Evolutionary conservation across 2,888 invertebrate genomes (phyloP), one percentile per base, ranked within the genome.

Genomic region (Poecilobothrus nobilitatus): DNA sequence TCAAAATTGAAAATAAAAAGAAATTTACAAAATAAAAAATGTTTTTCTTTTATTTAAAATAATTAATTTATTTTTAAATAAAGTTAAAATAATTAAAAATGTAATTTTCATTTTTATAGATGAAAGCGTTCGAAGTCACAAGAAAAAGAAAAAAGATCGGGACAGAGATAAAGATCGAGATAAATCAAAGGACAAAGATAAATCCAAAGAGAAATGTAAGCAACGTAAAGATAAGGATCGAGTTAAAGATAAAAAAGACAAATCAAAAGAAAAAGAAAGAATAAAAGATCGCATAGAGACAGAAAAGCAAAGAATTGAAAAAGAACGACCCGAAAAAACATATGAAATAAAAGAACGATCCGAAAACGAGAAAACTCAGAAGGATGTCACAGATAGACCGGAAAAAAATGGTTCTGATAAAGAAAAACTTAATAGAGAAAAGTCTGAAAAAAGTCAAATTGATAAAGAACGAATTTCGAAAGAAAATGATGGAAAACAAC

Each of bases 111-210:
- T 21, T 22, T 22, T 65, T 65, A 2, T 18, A 65, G 65, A 65
- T n/a, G 65, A 65, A n/a, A n/a, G 9, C 9, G n/a, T 15, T 34
- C 34, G 65, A 18, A 77, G 76, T 72, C 80, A 80, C 69, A 81
- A 80, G 70, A 80, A 80, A 73, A 81, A 81, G 74, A 81, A 79
- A 71, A 81, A 79, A 75, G 78, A 81, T 71, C 77, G 73, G 9
- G 72, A 73, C 63, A 70, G 78, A 22, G 77, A 78, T 64, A 74
- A 74, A 41, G 75, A 75, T 61, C 71, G 74, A 6, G 72, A 74
- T 12, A 72, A 71, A 33, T 72, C 72, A 15, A 72, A 74, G 63
- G 73, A 74, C 20, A 73, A 70, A 44, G 71, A 67, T 22, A 10
- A 20, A 65, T 64, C 41, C 18, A 63, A 33, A 5, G 65, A 68